These are phyloP conservation scores for Meloidogyne floridensis DNA, from an alignment of 1,140 invertebrate species.

Conservation along the genomic window DNA sequence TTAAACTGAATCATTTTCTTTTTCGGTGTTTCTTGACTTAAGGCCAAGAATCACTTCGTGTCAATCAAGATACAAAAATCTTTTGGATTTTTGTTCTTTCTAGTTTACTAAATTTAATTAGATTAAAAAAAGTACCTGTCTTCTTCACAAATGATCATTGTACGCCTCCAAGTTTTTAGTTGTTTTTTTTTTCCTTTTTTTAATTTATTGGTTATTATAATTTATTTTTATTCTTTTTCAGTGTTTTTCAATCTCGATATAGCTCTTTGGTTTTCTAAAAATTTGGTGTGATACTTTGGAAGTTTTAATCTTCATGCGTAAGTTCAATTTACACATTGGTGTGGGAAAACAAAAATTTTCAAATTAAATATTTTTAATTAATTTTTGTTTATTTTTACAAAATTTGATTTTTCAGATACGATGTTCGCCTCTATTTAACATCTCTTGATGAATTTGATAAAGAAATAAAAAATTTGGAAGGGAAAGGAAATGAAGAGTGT, in stretches of 20 bases:
- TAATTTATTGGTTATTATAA: too few species aligned
- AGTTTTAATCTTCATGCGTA: conserved; percentile 11
- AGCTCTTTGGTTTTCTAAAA: too few species aligned
- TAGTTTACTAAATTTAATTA: too few species aligned
- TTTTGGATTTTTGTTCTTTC: too few species aligned
- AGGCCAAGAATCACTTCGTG: too few species aligned
- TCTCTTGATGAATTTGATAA: conserved; percentile 46
- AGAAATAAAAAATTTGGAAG: conserved; percentile 23
- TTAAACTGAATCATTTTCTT: too few species aligned
- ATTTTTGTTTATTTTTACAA: not conserved
- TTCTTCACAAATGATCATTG: too few species aligned
- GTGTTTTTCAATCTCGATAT: not conserved
- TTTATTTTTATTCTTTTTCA: not conserved
- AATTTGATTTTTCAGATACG: conserved; percentile 77
- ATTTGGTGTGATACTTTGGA: not conserved
- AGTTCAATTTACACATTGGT: conserved; percentile 2
- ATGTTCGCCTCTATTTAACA: conserved; percentile 83
- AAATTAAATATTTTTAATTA: not conserved
- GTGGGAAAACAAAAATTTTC: not conserved
- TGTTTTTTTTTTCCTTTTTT: too few species aligned
- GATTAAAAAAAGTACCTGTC: too few species aligned
- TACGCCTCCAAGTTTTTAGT: too few species aligned
- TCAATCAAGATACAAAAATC: too few species aligned
- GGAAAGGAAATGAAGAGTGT: not conserved
- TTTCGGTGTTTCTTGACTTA: too few species aligned